phyloP scores from a whole-genome alignment of 1,140 invertebrate genomes.

The Drosophila kanapiae region DNA sequence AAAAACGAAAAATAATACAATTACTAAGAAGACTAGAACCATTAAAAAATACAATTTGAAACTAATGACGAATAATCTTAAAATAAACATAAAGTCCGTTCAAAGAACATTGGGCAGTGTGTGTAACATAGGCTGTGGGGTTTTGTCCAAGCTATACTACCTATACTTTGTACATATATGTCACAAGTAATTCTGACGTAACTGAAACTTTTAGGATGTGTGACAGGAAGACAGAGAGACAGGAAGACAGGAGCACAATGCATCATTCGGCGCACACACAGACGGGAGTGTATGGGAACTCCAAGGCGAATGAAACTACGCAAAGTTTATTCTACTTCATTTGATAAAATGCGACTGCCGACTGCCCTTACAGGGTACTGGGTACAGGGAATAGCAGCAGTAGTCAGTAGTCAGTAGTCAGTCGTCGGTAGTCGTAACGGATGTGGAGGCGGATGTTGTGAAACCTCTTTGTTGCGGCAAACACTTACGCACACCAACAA shows the following conservation, averaged over 20 bases:
- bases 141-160: neutral
- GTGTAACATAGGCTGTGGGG: neutral
- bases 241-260: constrained; percentile 24
- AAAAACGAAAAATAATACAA: neutral
- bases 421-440: constrained; percentile 20
- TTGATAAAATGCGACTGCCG: constrained; percentile 36
- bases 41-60: neutral
- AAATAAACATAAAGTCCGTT: too few species aligned
- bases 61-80: too few species aligned
- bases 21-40: too few species aligned
- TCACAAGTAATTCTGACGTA: constrained; percentile 30
- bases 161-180: constrained; percentile 9
- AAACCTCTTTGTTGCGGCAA: constrained; percentile 63
- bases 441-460: constrained; percentile 61
- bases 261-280: constrained; percentile 22
- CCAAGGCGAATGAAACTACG: constrained; percentile 31
- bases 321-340: constrained; percentile 57
- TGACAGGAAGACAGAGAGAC: constrained; percentile 23
- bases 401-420: neutral
- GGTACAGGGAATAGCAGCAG: neutral
- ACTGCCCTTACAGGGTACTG: neutral
- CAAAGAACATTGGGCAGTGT: too few species aligned
- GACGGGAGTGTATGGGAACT: neutral
- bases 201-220: constrained; percentile 31
- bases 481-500: constrained; percentile 44